Conservation (phyloP, 2,797 vertebrate species). For the Etheostoma perlongum region DNA sequence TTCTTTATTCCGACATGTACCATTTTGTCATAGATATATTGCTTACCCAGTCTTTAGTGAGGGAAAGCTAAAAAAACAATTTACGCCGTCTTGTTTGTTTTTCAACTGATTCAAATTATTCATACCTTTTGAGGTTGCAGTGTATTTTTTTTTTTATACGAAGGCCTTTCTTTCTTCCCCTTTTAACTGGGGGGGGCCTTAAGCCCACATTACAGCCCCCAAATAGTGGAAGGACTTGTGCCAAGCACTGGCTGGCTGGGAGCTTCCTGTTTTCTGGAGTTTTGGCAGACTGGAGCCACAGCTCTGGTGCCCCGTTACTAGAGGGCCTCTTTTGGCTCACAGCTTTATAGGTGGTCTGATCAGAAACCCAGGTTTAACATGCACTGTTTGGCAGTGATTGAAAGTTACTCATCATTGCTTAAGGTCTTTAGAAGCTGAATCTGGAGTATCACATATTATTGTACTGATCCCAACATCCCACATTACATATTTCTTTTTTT, state of each 20-base stretch:
- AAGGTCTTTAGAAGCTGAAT: slow-evolving; percentile 24
- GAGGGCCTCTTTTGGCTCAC: slow-evolving; percentile 71
- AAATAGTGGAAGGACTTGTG: slow-evolving; percentile 69
- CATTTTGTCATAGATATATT: not conserved
- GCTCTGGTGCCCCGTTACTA: slow-evolving; percentile 66
- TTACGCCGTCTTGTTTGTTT: not conserved
- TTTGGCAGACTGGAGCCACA: slow-evolving; percentile 69
- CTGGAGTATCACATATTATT: slow-evolving; percentile 17
- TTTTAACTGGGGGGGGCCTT: slow-evolving; percentile 24
- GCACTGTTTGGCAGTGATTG: slow-evolving; percentile 48
- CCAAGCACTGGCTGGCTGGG: slow-evolving; percentile 71
- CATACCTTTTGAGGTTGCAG: slow-evolving; percentile 15
- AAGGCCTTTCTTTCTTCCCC: slow-evolving; percentile 22
- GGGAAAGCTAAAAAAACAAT: not conserved
- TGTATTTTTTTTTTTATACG: slow-evolving; percentile 6
- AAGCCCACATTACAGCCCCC: slow-evolving; percentile 35
- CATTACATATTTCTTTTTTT: slow-evolving; percentile 12
- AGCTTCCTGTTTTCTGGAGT: slow-evolving; percentile 79
- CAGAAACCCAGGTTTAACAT: slow-evolving; percentile 47
- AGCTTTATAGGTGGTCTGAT: slow-evolving; percentile 59
- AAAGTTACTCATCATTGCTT: slow-evolving; percentile 41
- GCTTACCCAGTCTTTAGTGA: not conserved
- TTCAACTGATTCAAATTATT: slow-evolving; percentile 35
- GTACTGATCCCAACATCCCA: slow-evolving; percentile 26
- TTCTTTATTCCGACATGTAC: not conserved